Base-by-base conservation (phyloP, 2,888 invertebrate genomes). In the Dynastes hyllus region DNA sequence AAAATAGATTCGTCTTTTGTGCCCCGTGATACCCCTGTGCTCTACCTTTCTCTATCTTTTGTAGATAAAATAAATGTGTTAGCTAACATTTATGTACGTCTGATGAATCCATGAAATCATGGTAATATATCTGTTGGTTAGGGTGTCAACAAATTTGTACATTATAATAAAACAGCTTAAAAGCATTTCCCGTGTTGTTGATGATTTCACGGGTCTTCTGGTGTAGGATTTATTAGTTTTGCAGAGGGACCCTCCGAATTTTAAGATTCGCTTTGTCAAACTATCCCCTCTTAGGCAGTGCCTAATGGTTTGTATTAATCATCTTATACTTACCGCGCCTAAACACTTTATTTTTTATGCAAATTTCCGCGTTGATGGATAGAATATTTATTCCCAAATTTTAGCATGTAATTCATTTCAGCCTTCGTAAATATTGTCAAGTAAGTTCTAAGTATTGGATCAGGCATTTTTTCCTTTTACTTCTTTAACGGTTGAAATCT, bases 261-360 rank as follows among this genome's bases (percentile, higher is more conserved):
- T 65, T 32, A 32, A 65, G n/a, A 29, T 37, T 40, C 55, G 22
- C 55, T 58, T 58, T 58, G 55, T 58, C 55, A 58, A 58, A 58
- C 22, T 22, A 58, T 8, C 22, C 55, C 55, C 37, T 65, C 40
- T 65, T 40, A 37, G 65, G 13, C 65, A 37, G 65, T n/a, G 9
- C 32, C n/a, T 65, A 65, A 37, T 65, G 65, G 8, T 37, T 13
- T 40, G n/a, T 65, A 65, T 65, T 65, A 65, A 65, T 65, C 65
- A 65, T 65, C 40, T 65, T 32, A 32, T 32, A 37, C 32, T 65
- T 65, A 16, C 40, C n/a, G 8, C 27, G n/a, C 6, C 32, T 40
- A 16, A 40, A 16, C 32, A 16, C 32, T 65, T 65, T 65, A 40
- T 65, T 40, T 65, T 40, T 65, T 13, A 65, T 65, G 65, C 8